These are phyloP conservation scores for Garra rufa DNA, from an alignment of 2,113 vertebrate species.

Conservation along the genomic window DNA sequence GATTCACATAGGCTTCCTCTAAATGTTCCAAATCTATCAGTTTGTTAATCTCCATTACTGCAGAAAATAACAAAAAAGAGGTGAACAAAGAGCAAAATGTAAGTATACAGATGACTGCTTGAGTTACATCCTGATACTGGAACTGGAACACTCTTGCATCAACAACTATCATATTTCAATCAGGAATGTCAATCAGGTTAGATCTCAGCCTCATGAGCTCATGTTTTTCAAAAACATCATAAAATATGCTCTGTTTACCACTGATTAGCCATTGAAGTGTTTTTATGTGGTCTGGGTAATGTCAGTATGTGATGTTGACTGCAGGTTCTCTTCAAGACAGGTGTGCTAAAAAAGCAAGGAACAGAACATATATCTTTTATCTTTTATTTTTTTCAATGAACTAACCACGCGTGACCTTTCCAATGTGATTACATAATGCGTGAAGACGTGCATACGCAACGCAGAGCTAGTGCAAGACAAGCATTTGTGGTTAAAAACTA, in stretches of 20 bases:
- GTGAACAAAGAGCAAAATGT: neutral
- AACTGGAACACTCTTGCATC: neutral
- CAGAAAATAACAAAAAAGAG: neutral
- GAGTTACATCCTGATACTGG: neutral
- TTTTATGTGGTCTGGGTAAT: neutral
- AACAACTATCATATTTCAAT: neutral
- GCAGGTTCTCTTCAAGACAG: neutral
- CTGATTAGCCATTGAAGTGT: neutral
- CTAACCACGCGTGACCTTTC: too few species aligned
- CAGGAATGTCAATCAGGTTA: neutral
- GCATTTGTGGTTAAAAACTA: too few species aligned
- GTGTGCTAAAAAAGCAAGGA: neutral
- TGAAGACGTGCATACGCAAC: too few species aligned
- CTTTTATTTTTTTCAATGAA: neutral
- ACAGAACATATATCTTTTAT: neutral
- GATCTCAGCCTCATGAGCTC: neutral
- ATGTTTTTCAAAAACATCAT: neutral
- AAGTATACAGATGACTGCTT: neutral
- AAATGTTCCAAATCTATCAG: conserved; percentile 71
- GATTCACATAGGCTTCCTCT: conserved; percentile 75
- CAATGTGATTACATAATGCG: too few species aligned
- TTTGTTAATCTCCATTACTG: conserved; percentile 80
- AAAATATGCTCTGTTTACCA: neutral
- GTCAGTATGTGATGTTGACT: neutral
- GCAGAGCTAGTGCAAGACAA: too few species aligned